Base-by-base conservation (phyloP, 1,140 invertebrate genomes). In the Heterodera carotae region DNA sequence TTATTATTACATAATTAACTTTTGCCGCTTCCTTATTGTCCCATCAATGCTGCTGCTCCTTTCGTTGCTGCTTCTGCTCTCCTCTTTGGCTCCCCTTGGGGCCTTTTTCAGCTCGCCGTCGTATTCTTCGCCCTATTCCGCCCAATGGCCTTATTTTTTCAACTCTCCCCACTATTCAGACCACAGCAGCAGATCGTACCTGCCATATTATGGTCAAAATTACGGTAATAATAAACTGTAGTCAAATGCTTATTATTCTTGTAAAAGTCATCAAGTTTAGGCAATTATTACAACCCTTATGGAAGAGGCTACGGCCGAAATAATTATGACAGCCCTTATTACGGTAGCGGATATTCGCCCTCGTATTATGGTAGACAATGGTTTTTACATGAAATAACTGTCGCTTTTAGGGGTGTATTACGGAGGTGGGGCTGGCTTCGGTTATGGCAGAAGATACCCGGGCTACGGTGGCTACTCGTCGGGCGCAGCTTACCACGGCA, bases 241-340 rank as follows among this genome's bases (percentile, higher is more conserved):
- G 39, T 43, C 39, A 43, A 2, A 10, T 10, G 39, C 39, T 7
- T 10, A 43, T 43, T 43, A 7, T 10, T 43, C 2, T 7, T n/a
- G 12, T 56, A 15, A 56, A 56, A 18, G 22, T 53, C 15, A 56
- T 18, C 22, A 22, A 18, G 22, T 56, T 56, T 22, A 56, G 48
- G 48, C 62, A 66, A 34, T n/a, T 66, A 66, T 34, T 66, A 66
- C 62, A 66, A 34, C 6, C 62, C 62, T 7, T 66, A 66, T n/a
- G 33, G 62, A 12, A 12, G 39, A 29, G 33, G 62, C 62, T 66
- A 66, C 62, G n/a, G 29, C 10, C n/a, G 62, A 25, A 31, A 8
- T 34, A 31, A 31, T 6, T 66, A 66, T 22, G 62, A 34, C 62
- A 66, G 33, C 29, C 62, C 62, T 34, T 66, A 27, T 29, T 66